These are phyloP conservation scores for Pipra filicauda DNA, from an alignment of 2,113 vertebrate genomes.

Conservation along the genomic window DNA sequence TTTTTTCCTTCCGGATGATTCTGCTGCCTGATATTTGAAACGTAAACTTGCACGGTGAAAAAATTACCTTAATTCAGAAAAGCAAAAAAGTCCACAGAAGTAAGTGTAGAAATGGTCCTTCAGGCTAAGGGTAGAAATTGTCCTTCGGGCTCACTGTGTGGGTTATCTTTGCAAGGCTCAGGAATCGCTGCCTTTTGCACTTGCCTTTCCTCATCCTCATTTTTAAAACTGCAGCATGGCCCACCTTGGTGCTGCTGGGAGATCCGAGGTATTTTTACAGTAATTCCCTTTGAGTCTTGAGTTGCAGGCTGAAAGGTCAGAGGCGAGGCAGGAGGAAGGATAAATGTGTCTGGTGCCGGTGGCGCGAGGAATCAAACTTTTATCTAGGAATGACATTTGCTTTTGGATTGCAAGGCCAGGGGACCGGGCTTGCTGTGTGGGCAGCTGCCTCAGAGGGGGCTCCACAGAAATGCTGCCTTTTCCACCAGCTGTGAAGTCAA, in stretches of 20 bases:
- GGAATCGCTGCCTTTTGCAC: neutral
- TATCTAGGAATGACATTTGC: neutral
- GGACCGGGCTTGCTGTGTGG: neutral
- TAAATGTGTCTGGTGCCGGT: neutral
- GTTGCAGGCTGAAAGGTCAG: neutral
- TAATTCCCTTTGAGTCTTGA: neutral
- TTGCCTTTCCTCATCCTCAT: neutral
- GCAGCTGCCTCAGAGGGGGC: neutral
- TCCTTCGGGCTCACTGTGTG: neutral
- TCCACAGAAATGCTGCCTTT: neutral
- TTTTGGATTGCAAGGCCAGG: neutral
- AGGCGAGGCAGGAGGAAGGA: neutral
- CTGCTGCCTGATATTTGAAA: neutral
- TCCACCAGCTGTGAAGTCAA: neutral
- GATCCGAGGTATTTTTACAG: neutral
- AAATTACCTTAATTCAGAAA: neutral
- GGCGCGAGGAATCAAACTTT: neutral
- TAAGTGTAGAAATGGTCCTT: neutral
- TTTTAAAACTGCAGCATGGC: neutral
- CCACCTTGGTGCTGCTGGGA: neutral
- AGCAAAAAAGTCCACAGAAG: neutral
- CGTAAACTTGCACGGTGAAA: neutral
- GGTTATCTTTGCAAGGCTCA: neutral
- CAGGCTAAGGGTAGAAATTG: neutral
- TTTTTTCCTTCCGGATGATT: neutral